phyloP scores from a whole-genome alignment of 1,140 invertebrate genomes.

The Drosophila jambulina region DNA sequence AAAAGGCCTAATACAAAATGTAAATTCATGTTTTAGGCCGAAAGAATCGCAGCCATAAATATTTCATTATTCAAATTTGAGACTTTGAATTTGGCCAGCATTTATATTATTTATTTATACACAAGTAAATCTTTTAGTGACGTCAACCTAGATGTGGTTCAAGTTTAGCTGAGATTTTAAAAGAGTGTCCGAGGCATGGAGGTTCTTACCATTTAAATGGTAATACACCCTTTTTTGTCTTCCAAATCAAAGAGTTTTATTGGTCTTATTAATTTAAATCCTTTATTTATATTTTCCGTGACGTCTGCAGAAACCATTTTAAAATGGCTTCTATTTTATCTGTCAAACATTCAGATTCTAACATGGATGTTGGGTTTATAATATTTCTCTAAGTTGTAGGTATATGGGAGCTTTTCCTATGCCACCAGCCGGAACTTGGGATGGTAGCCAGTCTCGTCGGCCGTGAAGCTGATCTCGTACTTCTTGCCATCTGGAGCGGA shows the following conservation, averaged over 20 bases:
- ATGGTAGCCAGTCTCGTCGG: conserved; percentile 91
- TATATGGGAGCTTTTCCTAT: conserved; percentile 17
- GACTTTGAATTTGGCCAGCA: conserved; percentile 14
- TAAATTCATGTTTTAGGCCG: conserved; percentile 23
- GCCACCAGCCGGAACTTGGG: conserved; percentile 87
- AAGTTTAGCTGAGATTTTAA: conserved; percentile 7
- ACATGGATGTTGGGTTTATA: background rate
- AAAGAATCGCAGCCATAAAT: conserved; percentile 46
- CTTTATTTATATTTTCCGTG: conserved; percentile 4
- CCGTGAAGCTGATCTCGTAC: conserved; percentile 88
- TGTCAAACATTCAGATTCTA: background rate
- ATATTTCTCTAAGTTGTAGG: background rate
- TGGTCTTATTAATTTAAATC: background rate
- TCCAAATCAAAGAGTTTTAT: background rate
- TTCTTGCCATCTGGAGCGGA: conserved; percentile 88
- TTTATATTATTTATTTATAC: too few relatives aligned
- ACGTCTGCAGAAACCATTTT: background rate
- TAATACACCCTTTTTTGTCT: background rate
- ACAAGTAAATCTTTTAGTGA: conserved; percentile 20
- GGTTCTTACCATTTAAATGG: conserved; percentile 5
- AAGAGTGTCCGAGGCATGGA: background rate
- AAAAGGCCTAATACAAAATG: conserved; percentile 39
- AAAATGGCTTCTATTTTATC: background rate
- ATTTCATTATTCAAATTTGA: conserved; percentile 51
- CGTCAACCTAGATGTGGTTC: conserved; percentile 21